Evolutionary conservation across 2,797 vertebrate genomes (phyloP), one percentile per base, ranked within the genome.

Genomic region (Mareca penelope): DNA sequence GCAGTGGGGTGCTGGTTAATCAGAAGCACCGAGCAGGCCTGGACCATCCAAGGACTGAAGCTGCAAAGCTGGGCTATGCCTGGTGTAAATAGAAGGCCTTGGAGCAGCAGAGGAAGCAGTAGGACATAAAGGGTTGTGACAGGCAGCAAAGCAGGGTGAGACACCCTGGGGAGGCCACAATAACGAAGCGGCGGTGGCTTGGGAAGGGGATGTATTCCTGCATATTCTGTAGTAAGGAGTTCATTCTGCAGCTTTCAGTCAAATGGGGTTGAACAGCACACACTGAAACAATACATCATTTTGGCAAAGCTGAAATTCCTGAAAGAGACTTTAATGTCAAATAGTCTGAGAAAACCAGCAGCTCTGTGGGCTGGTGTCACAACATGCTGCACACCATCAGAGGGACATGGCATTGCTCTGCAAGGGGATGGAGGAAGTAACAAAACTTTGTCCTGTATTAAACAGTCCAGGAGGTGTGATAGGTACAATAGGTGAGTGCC

Each of bases 401-500:
- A 0, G 0, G 72, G 48, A n/a, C 75, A 80, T 1, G 1, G 17
- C 52, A 33, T 0, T 0, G 2, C 31, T 64, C 46, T 24, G 33
- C 35, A 10, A 46, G 18, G 21, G 26, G 11, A 17, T 23, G 19
- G 53, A 72, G 33, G 46, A 12, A 42, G 83, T 40, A 28, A 31
- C 26, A 31, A 77, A 76, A 46, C 18, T 40, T 89, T 15, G 55
- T 2, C 64, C 15, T 73, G 46, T 59, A 8, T 18, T 59, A 52
- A 24, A 16, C 64, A 44, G 8, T 26, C 10, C 69, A 15, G 57
- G 33, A 33, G 50, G 44, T 12, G 24, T 44, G 0, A 0, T 0
- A 1, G 56, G 29, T 68, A 6, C 0, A 0, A 28, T 57, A 19
- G 33, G 1, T 3, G 29, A 13, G 37, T 0, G 52, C 37, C 64